Evolutionary conservation across 2,888 invertebrate species (phyloP).

Genomic region (Leucophenga montana): DNA sequence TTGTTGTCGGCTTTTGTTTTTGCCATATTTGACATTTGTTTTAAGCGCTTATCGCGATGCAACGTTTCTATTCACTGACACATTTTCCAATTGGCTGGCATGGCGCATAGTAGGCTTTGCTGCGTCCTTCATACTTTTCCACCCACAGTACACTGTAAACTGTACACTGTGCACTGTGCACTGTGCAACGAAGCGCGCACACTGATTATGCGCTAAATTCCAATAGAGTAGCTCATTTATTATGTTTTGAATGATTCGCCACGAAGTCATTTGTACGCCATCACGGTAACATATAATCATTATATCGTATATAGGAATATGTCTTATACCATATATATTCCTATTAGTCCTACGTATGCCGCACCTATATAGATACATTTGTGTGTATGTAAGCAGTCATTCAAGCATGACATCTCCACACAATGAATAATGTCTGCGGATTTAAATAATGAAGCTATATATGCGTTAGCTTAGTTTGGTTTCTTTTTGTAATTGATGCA

Average conservation of each 20-base stretch:
- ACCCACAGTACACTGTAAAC: not conserved
- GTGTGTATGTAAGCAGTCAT: not conserved
- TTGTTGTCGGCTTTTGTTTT: conserved; percentile 41
- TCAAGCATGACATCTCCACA: conserved; percentile 2
- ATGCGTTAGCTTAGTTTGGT: too few relatives aligned
- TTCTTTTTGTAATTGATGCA: too few relatives aligned
- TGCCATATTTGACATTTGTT: conserved; percentile 61
- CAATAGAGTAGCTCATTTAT: conserved; percentile 56
- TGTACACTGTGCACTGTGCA: not conserved
- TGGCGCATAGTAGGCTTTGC: not conserved
- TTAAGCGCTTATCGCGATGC: conserved; percentile 57
- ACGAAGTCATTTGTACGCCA: conserved; percentile 27
- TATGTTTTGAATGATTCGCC: conserved; percentile 49
- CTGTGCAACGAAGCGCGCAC: conserved; percentile 26
- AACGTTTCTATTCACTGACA: conserved; percentile 37
- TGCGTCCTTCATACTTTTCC: not conserved
- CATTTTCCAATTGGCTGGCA: conserved; percentile 17
- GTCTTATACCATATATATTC: conserved; percentile 2
- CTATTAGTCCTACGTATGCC: not conserved
- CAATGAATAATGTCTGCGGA: too few relatives aligned
- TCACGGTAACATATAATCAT: too few relatives aligned
- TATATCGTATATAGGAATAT: not conserved
- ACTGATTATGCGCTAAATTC: conserved; percentile 63
- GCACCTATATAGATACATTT: not conserved
- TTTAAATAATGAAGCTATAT: too few relatives aligned